Evolutionary conservation across 1,140 invertebrate genomes (phyloP), one percentile per base, ranked within the genome.

Genomic region (Pseudoatta argentina): DNA sequence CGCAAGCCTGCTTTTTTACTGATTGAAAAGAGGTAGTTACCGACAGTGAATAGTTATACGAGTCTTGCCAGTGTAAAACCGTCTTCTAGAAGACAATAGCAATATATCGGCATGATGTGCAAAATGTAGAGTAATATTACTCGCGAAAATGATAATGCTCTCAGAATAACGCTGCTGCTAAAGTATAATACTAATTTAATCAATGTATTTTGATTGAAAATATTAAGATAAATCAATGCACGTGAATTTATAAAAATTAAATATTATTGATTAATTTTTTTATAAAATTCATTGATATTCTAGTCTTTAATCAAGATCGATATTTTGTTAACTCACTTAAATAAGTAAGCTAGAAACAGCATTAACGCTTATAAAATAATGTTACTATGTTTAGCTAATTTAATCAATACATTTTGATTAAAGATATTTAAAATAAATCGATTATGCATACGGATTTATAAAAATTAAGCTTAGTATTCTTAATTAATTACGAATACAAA

Each of bases 11-110:
- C n/a, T 14, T 48, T 39, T 69, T 69, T 71, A 81, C n/a, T 39
- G 64, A 71, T 81, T 30, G 18, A 39, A 21, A 69, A 81, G 21
- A 55, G 55, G 44, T n/a, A 69, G 16, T 55, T 79, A 39, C 59
- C 76, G 12, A 24, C 44, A 34, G 21, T 57, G 48, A 67, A 69
- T 57, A 21, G n/a, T 57, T 44, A 44, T 1, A 6, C 10, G 24
- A n/a, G 14, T 51, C 10, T 10, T 24, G 71, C 16, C 24, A 6
- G 10, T 51, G 51, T n/a, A 77, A 76, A 76, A 51, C 5, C n/a
- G n/a, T 67, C 64, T 44, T 21, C 30, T 21, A 34, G 14, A 79
- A 57, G 12, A 81, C 48, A 24, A 81, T 44, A 18, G 44, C 30
- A 69, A 21, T 61, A 1, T 61, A 76, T 61, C 34, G 27, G 8